These are phyloP conservation scores for Papilio dardanus DNA, from an alignment of 1,140 invertebrate species.

Conservation along the genomic window DNA sequence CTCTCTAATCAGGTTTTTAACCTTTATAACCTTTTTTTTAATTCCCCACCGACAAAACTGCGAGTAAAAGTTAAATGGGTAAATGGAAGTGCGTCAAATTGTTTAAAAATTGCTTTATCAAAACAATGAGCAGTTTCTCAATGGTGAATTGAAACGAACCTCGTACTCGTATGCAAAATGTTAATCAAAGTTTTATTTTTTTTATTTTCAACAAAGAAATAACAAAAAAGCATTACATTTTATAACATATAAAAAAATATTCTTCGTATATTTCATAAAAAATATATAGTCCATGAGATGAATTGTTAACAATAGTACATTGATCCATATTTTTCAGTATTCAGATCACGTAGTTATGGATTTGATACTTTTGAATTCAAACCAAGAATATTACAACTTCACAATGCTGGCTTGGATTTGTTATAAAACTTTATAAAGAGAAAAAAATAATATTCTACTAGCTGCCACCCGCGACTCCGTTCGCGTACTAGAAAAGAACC, in stretches of 20 bases:
- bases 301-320: not conserved
- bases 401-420: not conserved
- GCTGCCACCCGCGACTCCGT: no score
- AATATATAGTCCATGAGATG: not conserved
- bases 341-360: slow-evolving; percentile 11
- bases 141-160: not conserved
- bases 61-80: no score
- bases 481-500: no score
- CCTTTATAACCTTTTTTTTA: no score
- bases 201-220: no score
- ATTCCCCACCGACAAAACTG: no score
- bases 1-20: no score
- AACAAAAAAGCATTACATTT: not conserved
- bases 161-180: no score
- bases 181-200: not conserved
- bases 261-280: not conserved
- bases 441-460: not conserved
- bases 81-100: not conserved
- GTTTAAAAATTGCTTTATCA: not conserved
- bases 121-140: not conserved
- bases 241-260: not conserved
- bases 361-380: slow-evolving; percentile 13
- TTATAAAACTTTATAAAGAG: not conserved
- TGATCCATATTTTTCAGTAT: slow-evolving; percentile 25
- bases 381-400: not conserved